Percentiles rank a stretch among this genome's conserved stretches.
Conservation (phyloP, 2,888 invertebrate species). For the Hydrotaea cyrtoneurina region DNA sequence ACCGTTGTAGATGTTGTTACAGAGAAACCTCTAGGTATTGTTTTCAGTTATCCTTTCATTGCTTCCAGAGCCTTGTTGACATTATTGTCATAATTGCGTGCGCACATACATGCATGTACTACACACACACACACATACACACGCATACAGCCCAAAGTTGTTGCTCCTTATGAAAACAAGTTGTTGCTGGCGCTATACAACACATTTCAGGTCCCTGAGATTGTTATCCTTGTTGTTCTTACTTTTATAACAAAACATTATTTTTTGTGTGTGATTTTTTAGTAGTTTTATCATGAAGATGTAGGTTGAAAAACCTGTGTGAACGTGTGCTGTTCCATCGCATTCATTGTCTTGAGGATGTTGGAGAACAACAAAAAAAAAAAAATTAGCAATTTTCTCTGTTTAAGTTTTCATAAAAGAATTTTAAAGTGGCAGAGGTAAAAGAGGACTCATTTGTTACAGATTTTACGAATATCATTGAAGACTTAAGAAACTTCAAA, state of each 20-base stretch:
- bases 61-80: conserved; percentile 42
- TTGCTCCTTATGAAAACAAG: background rate
- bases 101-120: background rate
- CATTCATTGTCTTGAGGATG: background rate
- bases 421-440: background rate
- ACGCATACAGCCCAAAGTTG: background rate
- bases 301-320: too few species aligned
- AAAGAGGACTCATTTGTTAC: background rate
- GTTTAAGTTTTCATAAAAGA: background rate
- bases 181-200: background rate
- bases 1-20: background rate
- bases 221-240: background rate
- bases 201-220: background rate
- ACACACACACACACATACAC: too few species aligned
- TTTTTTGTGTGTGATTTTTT: background rate
- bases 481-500: background rate
- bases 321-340: background rate
- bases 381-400: background rate
- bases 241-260: background rate
- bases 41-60: conserved; percentile 25
- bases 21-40: background rate
- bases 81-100: conserved; percentile 45
- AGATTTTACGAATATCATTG: background rate
- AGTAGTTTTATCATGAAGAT: background rate
- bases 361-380: background rate